Base-by-base conservation (phyloP, 2,797 vertebrate species). In the Crocodylus rhombifer region DNA sequence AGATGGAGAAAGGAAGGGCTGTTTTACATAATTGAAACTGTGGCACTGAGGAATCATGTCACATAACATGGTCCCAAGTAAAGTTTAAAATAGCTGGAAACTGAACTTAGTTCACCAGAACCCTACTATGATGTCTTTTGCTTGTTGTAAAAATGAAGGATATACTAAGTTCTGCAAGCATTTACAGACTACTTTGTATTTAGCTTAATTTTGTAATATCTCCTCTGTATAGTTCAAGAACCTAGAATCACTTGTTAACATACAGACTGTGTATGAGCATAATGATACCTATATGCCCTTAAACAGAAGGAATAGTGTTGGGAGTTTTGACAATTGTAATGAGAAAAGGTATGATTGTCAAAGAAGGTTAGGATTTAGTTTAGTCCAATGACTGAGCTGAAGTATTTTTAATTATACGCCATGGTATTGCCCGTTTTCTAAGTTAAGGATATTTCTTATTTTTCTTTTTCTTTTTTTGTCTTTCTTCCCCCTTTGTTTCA, bases 61-160 rank as follows among this genome's bases (percentile, higher is more conserved):
- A 64, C 63, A 28, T 64, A 8, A 64, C 63, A 64, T 28, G 28
- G 15, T 17, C n/a, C 6, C 15, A 64, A 28, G 63, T 28, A 64
- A 64, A 64, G 63, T 28, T 16, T 64, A 64, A 18, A 3, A 7
- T 30, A 84, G 5, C 26, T 33, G 25, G 73, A 28, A 36, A 58
- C 6, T 57, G 56, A 62, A 7, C 4, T 2, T 30, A 74, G 57
- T 14, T 81, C 36, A 56, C 11, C 23, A 73, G 25, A 58, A 30
- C 14, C 23, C 57, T 63, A 18, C 9, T 51, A 26, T n/a, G 14
- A 80, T 51, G 26, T 3, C n/a, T 76, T 8, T 25, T 42, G 6
- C 1, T 1, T 42, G 2, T 0, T 33, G 42, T 51, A 51, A 51
- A 51, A 51, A 51, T 51, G 42, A 51, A 51, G 42, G 42, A 51